A percentile compares a stretch with the other conserved stretches of the same genome.
Conservation (phyloP, 2,797 vertebrate species). For the Clarias fuscus region DNA sequence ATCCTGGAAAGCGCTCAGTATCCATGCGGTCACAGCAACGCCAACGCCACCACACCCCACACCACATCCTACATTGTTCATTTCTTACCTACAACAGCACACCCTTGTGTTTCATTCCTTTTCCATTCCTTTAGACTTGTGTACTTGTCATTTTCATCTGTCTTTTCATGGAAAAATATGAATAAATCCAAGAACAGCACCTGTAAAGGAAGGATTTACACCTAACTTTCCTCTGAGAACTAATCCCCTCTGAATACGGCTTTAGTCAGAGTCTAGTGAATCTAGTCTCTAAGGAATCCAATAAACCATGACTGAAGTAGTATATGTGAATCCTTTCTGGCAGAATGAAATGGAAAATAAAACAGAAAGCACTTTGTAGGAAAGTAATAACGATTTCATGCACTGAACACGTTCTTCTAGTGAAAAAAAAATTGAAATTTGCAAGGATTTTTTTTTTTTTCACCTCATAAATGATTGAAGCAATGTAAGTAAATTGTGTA, state of each 20-base stretch:
- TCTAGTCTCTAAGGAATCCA: background rate
- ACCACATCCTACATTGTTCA: background rate
- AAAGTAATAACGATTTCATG: background rate
- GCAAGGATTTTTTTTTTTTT: too few relatives aligned
- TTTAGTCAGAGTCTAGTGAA: background rate
- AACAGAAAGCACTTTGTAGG: background rate
- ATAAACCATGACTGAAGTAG: background rate
- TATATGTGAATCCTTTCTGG: background rate
- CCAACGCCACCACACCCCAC: background rate
- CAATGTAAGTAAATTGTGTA: background rate
- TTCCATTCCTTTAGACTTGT: background rate
- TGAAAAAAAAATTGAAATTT: background rate
- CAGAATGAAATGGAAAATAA: background rate
- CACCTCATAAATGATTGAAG: background rate
- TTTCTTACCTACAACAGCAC: background rate
- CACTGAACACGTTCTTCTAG: background rate
- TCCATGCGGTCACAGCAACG: background rate
- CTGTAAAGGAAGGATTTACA: background rate
- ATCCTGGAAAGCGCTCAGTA: background rate
- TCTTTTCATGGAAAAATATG: background rate
- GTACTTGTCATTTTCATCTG: background rate
- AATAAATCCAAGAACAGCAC: background rate
- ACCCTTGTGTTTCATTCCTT: background rate
- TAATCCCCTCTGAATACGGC: conserved; percentile 5
- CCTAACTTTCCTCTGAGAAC: background rate